Conservation (phyloP, 2,888 invertebrate species). For the Noctua pronuba region DNA sequence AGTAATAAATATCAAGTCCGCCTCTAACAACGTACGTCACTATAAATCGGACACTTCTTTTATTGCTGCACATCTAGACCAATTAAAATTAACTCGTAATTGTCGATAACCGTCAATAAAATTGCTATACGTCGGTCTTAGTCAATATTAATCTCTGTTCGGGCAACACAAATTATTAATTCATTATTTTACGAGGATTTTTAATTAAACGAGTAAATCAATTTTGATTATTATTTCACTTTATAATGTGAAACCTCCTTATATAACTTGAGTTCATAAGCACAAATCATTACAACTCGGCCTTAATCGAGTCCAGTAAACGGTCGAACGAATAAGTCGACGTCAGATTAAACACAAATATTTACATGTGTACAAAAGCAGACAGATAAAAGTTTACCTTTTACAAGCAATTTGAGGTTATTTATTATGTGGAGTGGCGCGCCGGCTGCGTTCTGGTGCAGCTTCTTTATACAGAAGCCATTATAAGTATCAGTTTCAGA, state of each 20-base stretch:
- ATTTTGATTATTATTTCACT: slow-evolving; percentile 52
- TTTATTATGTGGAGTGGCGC: slow-evolving; percentile 83
- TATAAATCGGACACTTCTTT: slow-evolving; percentile 84
- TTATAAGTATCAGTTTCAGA: slow-evolving; percentile 90
- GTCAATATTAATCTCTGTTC: slow-evolving; percentile 65
- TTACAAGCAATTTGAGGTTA: slow-evolving; percentile 89
- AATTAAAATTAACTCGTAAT: slow-evolving; percentile 84
- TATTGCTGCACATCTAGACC: slow-evolving; percentile 79
- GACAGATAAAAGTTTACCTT: slow-evolving; percentile 86
- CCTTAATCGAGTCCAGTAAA: slow-evolving; percentile 70
- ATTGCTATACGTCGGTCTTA: slow-evolving; percentile 66
- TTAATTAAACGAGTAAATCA: slow-evolving; percentile 58
- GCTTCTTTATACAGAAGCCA: slow-evolving; percentile 90
- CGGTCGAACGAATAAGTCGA: slow-evolving; percentile 77
- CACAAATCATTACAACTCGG: slow-evolving; percentile 65
- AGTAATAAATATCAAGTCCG: slow-evolving; percentile 82
- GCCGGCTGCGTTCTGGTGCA: slow-evolving; percentile 82
- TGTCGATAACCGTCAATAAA: slow-evolving; percentile 79
- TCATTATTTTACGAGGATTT: slow-evolving; percentile 53
- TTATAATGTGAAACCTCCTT: slow-evolving; percentile 39
- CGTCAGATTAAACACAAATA: slow-evolving; percentile 85
- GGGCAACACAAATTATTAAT: slow-evolving; percentile 53
- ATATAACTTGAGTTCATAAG: slow-evolving; percentile 48
- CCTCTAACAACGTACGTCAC: slow-evolving; percentile 80
- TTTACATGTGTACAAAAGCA: slow-evolving; percentile 86